phyloP scores from a whole-genome alignment of 2,113 vertebrate genomes.

The Oxyura jamaicensis region DNA sequence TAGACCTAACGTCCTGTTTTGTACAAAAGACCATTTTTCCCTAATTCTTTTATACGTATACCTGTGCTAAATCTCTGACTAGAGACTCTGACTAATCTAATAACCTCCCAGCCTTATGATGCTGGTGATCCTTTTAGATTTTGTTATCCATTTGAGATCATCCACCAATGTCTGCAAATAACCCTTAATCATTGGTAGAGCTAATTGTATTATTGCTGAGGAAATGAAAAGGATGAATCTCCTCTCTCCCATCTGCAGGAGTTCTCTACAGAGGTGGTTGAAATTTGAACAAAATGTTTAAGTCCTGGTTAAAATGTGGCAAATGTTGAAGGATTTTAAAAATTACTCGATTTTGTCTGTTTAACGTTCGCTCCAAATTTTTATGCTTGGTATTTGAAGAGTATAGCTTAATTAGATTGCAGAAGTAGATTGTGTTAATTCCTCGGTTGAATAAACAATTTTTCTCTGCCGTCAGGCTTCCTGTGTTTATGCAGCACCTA shows the following conservation, averaged over 20 bases:
- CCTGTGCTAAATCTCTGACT: background rate
- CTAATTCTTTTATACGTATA: background rate
- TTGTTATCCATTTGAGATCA: background rate
- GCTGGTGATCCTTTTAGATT: background rate
- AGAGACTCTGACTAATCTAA: slow-evolving; percentile 42
- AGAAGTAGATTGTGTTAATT: background rate
- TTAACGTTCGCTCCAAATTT: background rate
- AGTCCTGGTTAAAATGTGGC: background rate
- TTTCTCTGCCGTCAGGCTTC: background rate
- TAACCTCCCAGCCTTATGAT: background rate
- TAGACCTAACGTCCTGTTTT: background rate
- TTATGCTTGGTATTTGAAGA: background rate
- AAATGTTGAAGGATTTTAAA: background rate
- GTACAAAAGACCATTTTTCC: background rate
- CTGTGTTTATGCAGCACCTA: background rate
- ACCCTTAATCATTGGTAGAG: background rate
- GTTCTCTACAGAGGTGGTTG: background rate
- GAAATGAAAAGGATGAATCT: background rate
- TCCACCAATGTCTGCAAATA: slow-evolving; percentile 3
- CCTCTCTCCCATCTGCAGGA: background rate
- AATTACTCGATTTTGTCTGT: background rate
- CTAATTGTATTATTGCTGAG: background rate
- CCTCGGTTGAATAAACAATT: background rate
- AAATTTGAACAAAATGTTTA: background rate
- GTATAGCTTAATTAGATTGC: background rate